A percentile compares a stretch with the other conserved stretches of the same genome.
phyloP scores from a whole-genome alignment of 2,888 invertebrate genomes.

The Macrophya annulata region DNA sequence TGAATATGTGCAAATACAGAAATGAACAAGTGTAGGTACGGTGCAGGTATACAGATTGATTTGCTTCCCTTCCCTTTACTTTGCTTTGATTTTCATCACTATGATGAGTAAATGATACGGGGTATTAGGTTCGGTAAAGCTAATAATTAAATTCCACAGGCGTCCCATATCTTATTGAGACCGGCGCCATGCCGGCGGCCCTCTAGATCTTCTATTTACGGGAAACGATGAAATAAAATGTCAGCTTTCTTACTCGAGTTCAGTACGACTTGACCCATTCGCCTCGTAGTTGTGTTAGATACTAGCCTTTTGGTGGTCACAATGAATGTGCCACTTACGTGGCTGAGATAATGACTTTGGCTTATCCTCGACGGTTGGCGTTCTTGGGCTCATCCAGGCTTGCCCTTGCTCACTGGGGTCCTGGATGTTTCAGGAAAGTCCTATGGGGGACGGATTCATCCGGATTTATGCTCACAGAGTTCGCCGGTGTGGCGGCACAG shows the following conservation, averaged over 20 bases:
- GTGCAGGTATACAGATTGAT: background rate
- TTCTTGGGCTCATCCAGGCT: background rate
- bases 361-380: conserved; percentile 31
- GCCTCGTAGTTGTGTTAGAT: background rate
- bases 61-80: background rate
- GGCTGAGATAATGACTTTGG: conserved; percentile 34
- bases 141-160: conserved; percentile 68
- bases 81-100: background rate
- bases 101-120: conserved; percentile 47
- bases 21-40: background rate
- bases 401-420: background rate
- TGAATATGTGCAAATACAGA: background rate
- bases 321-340: conserved; percentile 54
- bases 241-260: conserved; percentile 58
- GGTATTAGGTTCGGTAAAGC: conserved; percentile 60
- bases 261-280: conserved; percentile 41
- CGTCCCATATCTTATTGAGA: conserved; percentile 66
- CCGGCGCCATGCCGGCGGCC: conserved; percentile 34
- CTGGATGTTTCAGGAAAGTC: conserved; percentile 20
- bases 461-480: conserved; percentile 41
- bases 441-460: conserved; percentile 7
- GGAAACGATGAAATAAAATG: conserved; percentile 58
- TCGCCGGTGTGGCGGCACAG: background rate
- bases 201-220: conserved; percentile 50
- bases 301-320: background rate